phyloP scores from a whole-genome alignment of 1,140 invertebrate species.

The Heliconius melpomene region DNA sequence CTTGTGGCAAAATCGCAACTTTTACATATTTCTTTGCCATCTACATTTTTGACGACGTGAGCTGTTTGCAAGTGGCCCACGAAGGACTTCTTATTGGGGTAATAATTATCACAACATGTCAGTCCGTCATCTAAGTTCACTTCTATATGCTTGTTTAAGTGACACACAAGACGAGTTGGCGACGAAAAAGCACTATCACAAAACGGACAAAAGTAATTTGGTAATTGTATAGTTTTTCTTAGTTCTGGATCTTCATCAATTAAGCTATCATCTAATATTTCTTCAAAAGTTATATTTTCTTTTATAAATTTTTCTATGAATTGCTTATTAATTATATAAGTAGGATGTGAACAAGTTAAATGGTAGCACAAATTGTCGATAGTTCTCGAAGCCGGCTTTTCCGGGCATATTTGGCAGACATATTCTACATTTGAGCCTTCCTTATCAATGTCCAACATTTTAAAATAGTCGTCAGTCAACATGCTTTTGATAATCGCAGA shows the following conservation, averaged over 20 bases:
- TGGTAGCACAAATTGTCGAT: constrained; percentile 50
- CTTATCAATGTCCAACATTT: constrained; percentile 45
- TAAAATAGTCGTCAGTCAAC: constrained; percentile 49
- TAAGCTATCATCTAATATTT: constrained; percentile 49
- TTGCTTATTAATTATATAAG: constrained; percentile 27
- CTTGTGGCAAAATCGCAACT: constrained; percentile 50
- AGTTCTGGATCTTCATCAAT: constrained; percentile 18
- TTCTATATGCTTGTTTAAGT: constrained; percentile 59
- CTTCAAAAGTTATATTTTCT: constrained; percentile 61
- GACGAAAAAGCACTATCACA: constrained; percentile 65
- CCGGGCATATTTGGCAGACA: constrained; percentile 61
- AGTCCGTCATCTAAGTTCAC: constrained; percentile 46
- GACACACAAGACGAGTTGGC: constrained; percentile 53
- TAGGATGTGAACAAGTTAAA: constrained; percentile 42
- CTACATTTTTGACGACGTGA: constrained; percentile 43
- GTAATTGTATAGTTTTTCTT: constrained; percentile 3
- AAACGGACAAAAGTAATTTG: constrained; percentile 56
- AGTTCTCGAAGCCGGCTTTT: constrained; percentile 33
- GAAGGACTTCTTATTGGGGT: constrained; percentile 47
- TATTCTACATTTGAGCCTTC: constrained; percentile 50
- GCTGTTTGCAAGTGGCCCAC: constrained; percentile 51
- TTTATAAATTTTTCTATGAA: constrained; percentile 53
- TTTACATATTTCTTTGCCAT: constrained; percentile 38
- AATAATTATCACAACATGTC: constrained; percentile 51
- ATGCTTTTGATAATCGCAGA: constrained; percentile 47